Conservation (phyloP, 2,113 vertebrate species). For the Tinamus guttatus region DNA sequence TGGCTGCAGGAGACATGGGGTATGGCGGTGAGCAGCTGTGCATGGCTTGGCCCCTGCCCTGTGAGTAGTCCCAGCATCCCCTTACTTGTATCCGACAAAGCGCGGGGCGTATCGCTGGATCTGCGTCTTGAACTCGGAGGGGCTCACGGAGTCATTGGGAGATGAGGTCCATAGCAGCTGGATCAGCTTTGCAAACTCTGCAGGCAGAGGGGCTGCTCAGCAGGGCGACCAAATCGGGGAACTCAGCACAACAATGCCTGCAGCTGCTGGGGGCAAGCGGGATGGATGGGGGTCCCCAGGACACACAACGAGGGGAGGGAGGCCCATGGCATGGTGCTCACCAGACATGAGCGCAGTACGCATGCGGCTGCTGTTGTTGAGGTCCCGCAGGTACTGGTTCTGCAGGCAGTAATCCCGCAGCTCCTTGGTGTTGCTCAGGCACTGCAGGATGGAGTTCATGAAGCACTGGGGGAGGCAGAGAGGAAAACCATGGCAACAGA, state of each 20-base stretch:
- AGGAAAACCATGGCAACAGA: slow-evolving; percentile 56
- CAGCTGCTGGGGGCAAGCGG: background rate
- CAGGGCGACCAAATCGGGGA: too few relatives aligned
- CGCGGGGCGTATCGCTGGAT: slow-evolving; percentile 93
- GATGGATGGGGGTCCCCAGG: too few relatives aligned
- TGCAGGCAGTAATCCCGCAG: slow-evolving; percentile 94
- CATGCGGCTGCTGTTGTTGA: slow-evolving; percentile 83
- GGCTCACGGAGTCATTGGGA: slow-evolving; percentile 89
- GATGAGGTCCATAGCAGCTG: slow-evolving; percentile 91
- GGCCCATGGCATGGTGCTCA: slow-evolving; percentile 22
- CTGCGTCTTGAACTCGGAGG: slow-evolving; percentile 93
- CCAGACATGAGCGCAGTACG: slow-evolving; percentile 90
- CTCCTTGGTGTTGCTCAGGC: slow-evolving; percentile 94
- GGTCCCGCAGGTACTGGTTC: slow-evolving; percentile 86
- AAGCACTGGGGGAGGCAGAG: slow-evolving; percentile 85
- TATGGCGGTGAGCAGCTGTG: rapidly evolving
- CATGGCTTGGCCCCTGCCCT: background rate
- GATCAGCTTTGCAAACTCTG: slow-evolving; percentile 94
- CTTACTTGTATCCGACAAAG: slow-evolving; percentile 95
- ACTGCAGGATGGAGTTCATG: slow-evolving; percentile 98
- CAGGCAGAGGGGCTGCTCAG: background rate
- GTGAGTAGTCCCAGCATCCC: rapidly evolving
- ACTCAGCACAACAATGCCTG: background rate
- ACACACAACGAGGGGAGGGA: too few relatives aligned
- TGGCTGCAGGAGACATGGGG: slow-evolving; percentile 79